Evolutionary conservation across 1,140 invertebrate genomes (phyloP), one percentile per base, ranked within the genome.

Genomic region (Drosophila insularis): DNA sequence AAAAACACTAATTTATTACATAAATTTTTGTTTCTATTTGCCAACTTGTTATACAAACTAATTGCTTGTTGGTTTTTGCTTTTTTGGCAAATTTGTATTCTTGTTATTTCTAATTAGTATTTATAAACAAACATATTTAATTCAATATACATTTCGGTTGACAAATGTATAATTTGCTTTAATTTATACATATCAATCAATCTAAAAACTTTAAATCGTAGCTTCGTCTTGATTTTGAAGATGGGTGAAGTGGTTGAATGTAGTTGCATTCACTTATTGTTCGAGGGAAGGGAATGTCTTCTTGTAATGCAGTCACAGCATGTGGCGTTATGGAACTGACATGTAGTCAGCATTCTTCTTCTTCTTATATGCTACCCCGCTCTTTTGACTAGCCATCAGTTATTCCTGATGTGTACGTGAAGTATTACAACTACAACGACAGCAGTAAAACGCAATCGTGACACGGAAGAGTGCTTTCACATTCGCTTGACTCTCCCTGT

Each of bases 271-370:
- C 27, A 27, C 27, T 27, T 27, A 6, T n/a, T n/a, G n/a, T n/a
- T n/a, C n/a, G 3, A 50, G 43, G 43, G 43, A 7, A 6, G 43
- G 43, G 43, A 19, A 50, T 11, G 17, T 11, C 17, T 50, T 50
- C 43, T 50, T 19, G 43, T 17, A 50, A 21, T 58, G 55, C 27
- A 58, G 55, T 58, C 55, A 58, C 31, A 58, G 55, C 55, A 35
- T 58, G 55, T 58, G 55, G 55, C 55, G 35, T 35, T 58, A 58
- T 58, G 55, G 17, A 58, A 58, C 55, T 58, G 55, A 58, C 32
- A 58, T 50, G 43, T 50, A 50, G 43, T 21, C 43, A 50, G 43
- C 2, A 3, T 37, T 37, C 35, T 37, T 37, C 11, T 13, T 4
- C 35, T 37, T 3, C 35, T n/a, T n/a, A n/a, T n/a, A n/a, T 13